Evolutionary conservation across 1,140 invertebrate species (phyloP).

Genomic region (Drosophila nasuta): DNA sequence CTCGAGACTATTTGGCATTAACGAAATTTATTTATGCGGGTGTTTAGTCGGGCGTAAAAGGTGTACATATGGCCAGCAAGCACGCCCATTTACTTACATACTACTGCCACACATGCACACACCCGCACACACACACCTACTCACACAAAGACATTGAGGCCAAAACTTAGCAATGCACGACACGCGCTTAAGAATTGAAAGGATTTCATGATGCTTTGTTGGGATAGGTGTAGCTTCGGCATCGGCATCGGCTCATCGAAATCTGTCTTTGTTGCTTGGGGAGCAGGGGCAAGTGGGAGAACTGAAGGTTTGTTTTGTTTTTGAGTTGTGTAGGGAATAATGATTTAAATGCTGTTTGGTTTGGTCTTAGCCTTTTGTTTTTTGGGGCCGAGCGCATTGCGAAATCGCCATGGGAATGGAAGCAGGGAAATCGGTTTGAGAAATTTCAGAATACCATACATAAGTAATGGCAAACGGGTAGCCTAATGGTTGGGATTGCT

Average conservation of each 20-base stretch:
- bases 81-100: slow-evolving; percentile 30
- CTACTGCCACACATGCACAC: slow-evolving; percentile 5
- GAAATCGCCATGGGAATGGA: neutral
- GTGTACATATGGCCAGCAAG: slow-evolving; percentile 72
- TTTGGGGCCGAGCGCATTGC: neutral
- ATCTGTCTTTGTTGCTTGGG: slow-evolving; percentile 18
- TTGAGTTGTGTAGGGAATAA: slow-evolving; percentile 57
- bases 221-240: slow-evolving; percentile 19
- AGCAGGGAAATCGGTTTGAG: slow-evolving; percentile 40
- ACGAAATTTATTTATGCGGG: slow-evolving; percentile 84
- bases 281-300: neutral
- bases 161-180: slow-evolving; percentile 68
- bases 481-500: slow-evolving; percentile 22
- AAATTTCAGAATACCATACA: slow-evolving; percentile 64
- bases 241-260: neutral
- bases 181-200: slow-evolving; percentile 74
- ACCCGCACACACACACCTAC: neutral
- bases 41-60: slow-evolving; percentile 83
- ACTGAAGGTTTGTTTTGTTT: slow-evolving; percentile 16
- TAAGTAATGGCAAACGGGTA: slow-evolving; percentile 65
- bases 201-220: slow-evolving; percentile 59
- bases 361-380: slow-evolving; percentile 30
- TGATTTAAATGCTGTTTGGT: slow-evolving; percentile 79
- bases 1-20: slow-evolving; percentile 81
- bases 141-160: slow-evolving; percentile 2